phyloP scores from a whole-genome alignment of 2,888 invertebrate species.

The Ernsta delagoae region DNA sequence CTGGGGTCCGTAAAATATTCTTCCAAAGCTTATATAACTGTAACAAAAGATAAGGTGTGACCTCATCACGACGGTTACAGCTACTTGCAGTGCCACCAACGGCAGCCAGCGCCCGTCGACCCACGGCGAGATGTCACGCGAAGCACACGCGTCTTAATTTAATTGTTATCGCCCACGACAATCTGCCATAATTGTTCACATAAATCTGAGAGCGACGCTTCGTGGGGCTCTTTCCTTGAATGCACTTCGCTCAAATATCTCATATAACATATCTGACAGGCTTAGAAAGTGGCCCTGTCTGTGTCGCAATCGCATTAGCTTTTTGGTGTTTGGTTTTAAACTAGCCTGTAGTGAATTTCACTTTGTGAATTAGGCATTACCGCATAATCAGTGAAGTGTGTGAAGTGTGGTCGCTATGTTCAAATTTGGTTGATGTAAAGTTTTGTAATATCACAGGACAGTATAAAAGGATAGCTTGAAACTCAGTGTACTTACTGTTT shows the following conservation, averaged over 20 bases:
- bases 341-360: conserved; percentile 2
- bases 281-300: conserved; percentile 15
- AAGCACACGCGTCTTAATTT: conserved; percentile 70
- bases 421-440: conserved; percentile 1
- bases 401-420: background rate
- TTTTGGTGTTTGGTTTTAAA: conserved; percentile 9
- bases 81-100: conserved; percentile 24
- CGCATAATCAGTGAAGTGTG: background rate
- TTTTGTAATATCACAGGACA: no score
- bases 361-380: conserved; percentile 8
- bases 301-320: conserved; percentile 15
- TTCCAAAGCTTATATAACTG: conserved; percentile 18
- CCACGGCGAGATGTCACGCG: conserved; percentile 54
- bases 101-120: conserved; percentile 14
- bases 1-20: background rate
- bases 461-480: background rate
- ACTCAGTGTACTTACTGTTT: background rate
- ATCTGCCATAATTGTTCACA: conserved; percentile 69
- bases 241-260: conserved; percentile 23
- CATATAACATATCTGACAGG: conserved; percentile 31
- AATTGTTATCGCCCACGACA: conserved; percentile 71
- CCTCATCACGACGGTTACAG: conserved; percentile 27
- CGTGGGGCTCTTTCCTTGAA: conserved; percentile 42
- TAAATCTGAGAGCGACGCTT: conserved; percentile 50
- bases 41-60: conserved; percentile 22